Base-by-base conservation (phyloP, 2,888 invertebrate species). In the Drosophila tanythrix region DNA sequence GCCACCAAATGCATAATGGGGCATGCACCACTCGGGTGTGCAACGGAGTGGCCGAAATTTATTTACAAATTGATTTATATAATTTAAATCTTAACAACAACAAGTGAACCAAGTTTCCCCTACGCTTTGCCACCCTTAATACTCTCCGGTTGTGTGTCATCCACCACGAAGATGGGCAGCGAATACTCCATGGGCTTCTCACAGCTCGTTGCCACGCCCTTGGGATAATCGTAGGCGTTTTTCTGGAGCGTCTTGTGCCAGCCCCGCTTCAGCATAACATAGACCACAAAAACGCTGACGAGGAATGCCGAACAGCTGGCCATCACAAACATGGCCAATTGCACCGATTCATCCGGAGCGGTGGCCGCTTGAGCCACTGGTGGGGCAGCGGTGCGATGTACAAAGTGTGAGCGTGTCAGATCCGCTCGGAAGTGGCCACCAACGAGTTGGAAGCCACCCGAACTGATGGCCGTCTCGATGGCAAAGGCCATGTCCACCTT, bases 401-500 rank as follows among this genome's bases (percentile, higher is more conserved):
- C 94, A 78, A 96, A 95, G 62, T 95, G 94, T 0, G 95, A 95
- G 27, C 94, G 94, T 4, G 95, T 95, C 50, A 95, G 94, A 68
- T 96, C 96, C 1, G 95, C 95, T 3, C 93, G 93, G 63, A 95
- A 94, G 51, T 91, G 88, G 1, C 92, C 93, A 31, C 81, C 79
- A 1, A 89, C 92, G 11, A 93, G 68, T 0, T 90, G 79, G 25
- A 93, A 82, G 51, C 85, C 85, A 15, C 92, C 91, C 38, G 87
- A 76, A 84, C 94, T 93, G 81, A 96, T 96, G 94, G 96, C 94
- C 92, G 96, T 96, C 92, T 97, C 97, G 52, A 97, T 94, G 86
- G 96, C 95, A 90, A 96, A 97, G 0, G 97, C 96, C 46, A 96
- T 94, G 91, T 97, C 97, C 0, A 96, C 96, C 86, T 97, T 97